A percentile compares a stretch with the other conserved stretches of the same genome.
These are phyloP conservation scores for Zosterops pallidus DNA, from an alignment of 2,113 vertebrate genomes.

Conservation along the genomic window DNA sequence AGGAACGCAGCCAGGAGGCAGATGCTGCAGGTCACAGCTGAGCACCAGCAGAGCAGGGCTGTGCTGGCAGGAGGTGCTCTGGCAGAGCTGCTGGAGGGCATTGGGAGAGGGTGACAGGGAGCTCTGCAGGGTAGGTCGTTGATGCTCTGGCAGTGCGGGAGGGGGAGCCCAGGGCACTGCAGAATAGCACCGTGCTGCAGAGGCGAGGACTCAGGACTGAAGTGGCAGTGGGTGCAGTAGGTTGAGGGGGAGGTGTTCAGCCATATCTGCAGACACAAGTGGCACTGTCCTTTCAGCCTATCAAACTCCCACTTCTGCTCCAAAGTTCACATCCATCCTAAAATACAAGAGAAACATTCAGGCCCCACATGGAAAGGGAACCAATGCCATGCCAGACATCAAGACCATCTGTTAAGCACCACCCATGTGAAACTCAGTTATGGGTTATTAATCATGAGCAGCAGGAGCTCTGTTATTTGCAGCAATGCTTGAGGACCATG, in stretches of 20 bases:
- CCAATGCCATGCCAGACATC: neutral
- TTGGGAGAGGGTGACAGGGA: neutral
- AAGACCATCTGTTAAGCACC: conserved; percentile 24
- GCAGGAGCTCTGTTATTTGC: neutral
- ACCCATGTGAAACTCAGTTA: conserved; percentile 8
- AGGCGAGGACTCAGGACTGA: accelerated
- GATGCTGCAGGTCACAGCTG: neutral
- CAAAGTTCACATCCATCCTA: neutral
- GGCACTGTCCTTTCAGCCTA: neutral
- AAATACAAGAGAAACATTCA: neutral
- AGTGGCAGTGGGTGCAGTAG: neutral
- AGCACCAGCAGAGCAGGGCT: neutral
- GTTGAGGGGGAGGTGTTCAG: neutral
- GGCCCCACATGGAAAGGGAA: neutral
- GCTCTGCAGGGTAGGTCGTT: neutral
- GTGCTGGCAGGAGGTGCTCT: neutral
- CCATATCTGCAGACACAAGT: neutral
- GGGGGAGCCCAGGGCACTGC: neutral
- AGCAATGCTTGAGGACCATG: neutral
- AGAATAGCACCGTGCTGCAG: neutral
- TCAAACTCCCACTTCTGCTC: neutral
- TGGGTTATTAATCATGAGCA: conserved; percentile 32
- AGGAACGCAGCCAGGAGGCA: neutral
- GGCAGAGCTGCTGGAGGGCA: neutral
- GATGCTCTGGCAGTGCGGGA: neutral